A percentile compares a stretch with the other conserved stretches of the same genome.
These are phyloP conservation scores for Micropoecilia bifurca DNA, from an alignment of 2,797 vertebrate species.

Conservation along the genomic window DNA sequence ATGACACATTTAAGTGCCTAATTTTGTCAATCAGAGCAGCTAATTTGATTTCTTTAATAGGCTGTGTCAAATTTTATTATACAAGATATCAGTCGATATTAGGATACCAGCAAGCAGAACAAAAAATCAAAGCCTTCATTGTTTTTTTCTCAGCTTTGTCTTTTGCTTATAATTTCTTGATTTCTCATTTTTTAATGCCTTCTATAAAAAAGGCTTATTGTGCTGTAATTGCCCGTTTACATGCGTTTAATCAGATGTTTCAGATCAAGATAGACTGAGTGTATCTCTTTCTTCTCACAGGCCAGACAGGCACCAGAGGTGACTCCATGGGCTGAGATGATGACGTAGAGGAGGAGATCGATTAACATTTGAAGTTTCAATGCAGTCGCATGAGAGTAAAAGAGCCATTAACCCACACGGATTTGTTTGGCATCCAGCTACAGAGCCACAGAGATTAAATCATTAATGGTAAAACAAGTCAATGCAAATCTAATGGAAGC, in stretches of 20 bases:
- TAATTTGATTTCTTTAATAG: neutral
- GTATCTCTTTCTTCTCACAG: slow-evolving; percentile 11
- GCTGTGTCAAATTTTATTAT: neutral
- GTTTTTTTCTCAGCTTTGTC: neutral
- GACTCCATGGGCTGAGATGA: slow-evolving; percentile 47
- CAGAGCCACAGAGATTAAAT: slow-evolving; percentile 47
- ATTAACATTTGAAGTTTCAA: slow-evolving; percentile 63
- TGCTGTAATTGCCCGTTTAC: neutral
- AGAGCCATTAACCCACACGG: slow-evolving; percentile 61
- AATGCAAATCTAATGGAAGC: slow-evolving; percentile 54
- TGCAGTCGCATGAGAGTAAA: slow-evolving; percentile 50
- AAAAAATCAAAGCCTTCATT: neutral
- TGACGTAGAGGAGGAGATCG: slow-evolving; percentile 47
- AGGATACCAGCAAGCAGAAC: neutral
- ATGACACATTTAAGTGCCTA: neutral
- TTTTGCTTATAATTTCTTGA: neutral
- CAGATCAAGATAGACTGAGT: slow-evolving; percentile 7
- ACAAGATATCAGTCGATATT: neutral
- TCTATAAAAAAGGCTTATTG: neutral
- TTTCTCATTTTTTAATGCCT: neutral
- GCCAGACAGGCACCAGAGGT: slow-evolving; percentile 48
- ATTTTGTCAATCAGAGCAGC: neutral
- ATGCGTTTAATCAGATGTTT: neutral
- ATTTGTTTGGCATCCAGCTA: slow-evolving; percentile 34
- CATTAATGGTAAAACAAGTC: slow-evolving; percentile 50